These are phyloP conservation scores for Leptopilina syphax DNA, from an alignment of 2,888 invertebrate species.

Conservation along the genomic window DNA sequence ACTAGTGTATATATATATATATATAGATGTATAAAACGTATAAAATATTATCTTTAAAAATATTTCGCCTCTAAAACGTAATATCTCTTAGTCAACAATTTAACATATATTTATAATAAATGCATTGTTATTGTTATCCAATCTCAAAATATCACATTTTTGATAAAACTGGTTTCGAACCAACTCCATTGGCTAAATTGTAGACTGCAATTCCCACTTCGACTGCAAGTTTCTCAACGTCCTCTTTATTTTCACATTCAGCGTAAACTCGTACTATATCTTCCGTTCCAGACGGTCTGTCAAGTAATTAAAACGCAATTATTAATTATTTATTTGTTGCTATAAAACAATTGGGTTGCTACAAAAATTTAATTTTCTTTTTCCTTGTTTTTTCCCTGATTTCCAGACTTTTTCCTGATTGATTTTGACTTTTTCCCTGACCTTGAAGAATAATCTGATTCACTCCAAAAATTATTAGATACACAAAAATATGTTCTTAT, in stretches of 20 bases:
- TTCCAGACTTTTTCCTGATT: too few species aligned
- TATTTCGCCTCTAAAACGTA: constrained; percentile 37
- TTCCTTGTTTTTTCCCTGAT: too few species aligned
- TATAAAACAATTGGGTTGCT: too few species aligned
- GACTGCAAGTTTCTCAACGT: constrained; percentile 85
- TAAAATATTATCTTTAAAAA: constrained; percentile 45
- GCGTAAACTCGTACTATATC: constrained; percentile 97
- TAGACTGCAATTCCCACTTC: constrained; percentile 88
- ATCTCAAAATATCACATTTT: constrained; percentile 32
- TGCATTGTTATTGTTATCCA: background rate
- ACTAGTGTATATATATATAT: too few species aligned
- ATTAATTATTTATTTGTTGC: too few species aligned
- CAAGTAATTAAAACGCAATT: constrained; percentile 48
- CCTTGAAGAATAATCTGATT: too few species aligned
- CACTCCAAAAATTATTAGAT: too few species aligned
- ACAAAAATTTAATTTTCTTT: too few species aligned
- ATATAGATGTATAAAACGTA: background rate
- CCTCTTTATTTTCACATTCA: constrained; percentile 88
- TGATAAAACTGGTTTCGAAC: constrained; percentile 79
- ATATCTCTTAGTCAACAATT: constrained; percentile 17
- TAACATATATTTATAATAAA: constrained; percentile 21
- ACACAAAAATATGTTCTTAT: too few species aligned
- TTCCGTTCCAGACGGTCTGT: constrained; percentile 97
- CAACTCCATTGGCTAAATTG: constrained; percentile 88
- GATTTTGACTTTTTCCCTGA: too few species aligned